Percentiles rank a stretch among this genome's conserved stretches.
Conservation (phyloP, 1,140 invertebrate genomes). For the Ips typographus region DNA sequence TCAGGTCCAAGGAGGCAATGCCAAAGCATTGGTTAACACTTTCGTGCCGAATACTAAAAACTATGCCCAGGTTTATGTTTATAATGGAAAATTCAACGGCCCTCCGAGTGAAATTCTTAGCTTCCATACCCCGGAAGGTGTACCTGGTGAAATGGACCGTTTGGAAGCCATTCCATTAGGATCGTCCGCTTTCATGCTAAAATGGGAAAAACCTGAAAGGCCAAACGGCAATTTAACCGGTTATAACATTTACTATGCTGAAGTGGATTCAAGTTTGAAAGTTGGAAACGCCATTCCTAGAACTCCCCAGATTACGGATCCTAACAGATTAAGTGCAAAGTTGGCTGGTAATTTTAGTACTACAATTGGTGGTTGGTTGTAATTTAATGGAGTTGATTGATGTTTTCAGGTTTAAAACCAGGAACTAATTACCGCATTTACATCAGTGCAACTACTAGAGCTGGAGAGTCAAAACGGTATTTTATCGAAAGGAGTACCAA, state of each 20-base stretch:
- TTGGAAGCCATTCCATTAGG: constrained; percentile 83
- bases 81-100: constrained; percentile 89
- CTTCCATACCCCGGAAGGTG: constrained; percentile 90
- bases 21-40: constrained; percentile 74
- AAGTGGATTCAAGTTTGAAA: constrained; percentile 67
- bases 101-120: constrained; percentile 81
- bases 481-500: constrained; percentile 80
- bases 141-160: constrained; percentile 82
- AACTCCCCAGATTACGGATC: constrained; percentile 74
- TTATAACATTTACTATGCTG: constrained; percentile 89
- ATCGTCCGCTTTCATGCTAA: constrained; percentile 82
- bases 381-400: background rate
- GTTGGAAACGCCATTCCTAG: constrained; percentile 58
- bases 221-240: constrained; percentile 92
- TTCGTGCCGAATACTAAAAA: constrained; percentile 90
- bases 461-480: constrained; percentile 80
- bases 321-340: constrained; percentile 76
- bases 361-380: background rate
- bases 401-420: constrained; percentile 60
- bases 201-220: constrained; percentile 90
- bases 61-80: constrained; percentile 84
- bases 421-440: constrained; percentile 88
- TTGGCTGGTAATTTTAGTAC: constrained; percentile 62
- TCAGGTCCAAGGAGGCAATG: constrained; percentile 72
- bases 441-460: constrained; percentile 78